Conservation (phyloP, 2,797 vertebrate genomes). For the Malacoraja senta region DNA sequence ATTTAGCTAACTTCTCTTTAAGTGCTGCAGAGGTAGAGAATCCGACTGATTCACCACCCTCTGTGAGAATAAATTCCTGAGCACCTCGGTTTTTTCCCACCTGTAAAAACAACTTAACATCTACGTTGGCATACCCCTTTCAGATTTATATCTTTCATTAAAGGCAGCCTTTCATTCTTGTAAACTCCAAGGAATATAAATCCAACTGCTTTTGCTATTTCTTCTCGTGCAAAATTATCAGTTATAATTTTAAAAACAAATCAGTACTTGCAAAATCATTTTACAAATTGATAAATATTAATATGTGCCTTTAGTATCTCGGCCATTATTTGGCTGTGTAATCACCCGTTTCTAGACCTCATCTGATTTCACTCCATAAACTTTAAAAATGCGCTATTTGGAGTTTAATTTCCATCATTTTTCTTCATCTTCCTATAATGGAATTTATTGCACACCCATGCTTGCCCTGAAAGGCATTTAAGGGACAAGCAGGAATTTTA, state of each 20-base stretch:
- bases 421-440: neutral
- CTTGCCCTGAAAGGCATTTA: neutral
- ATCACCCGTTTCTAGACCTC: neutral
- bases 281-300: neutral
- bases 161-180: no score
- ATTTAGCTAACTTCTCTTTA: no score
- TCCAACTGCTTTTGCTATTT: no score
- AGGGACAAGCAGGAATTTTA: neutral
- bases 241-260: neutral
- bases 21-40: no score
- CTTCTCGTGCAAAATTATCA: neutral
- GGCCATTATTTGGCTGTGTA: neutral
- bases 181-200: no score
- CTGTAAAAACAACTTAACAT: no score
- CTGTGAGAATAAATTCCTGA: no score
- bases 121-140: no score
- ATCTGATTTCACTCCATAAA: neutral
- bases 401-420: neutral
- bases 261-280: neutral
- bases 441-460: neutral
- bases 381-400: neutral
- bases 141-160: no score
- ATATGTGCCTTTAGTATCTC: neutral
- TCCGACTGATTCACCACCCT: no score
- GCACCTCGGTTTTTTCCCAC: no score